Evolutionary conservation across 2,113 vertebrate species (phyloP).

Genomic region (Monarcha castaneiventris): DNA sequence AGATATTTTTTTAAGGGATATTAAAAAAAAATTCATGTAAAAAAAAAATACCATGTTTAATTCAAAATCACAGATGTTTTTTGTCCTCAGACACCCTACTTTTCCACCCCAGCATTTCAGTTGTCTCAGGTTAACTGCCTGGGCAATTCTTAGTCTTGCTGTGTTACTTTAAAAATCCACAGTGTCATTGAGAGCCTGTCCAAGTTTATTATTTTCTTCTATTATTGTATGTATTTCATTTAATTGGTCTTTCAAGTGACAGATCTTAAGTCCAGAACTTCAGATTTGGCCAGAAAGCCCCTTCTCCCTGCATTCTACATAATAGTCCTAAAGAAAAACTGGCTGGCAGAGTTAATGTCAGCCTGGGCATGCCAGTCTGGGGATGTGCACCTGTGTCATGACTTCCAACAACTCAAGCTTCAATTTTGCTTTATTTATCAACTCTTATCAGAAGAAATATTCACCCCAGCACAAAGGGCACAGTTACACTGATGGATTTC

Average conservation of each 20-base stretch:
- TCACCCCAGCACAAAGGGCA: background rate
- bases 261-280: background rate
- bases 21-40: background rate
- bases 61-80: background rate
- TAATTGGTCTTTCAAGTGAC: background rate
- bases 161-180: background rate
- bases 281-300: background rate
- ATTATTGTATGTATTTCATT: background rate
- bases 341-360: background rate
- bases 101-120: background rate
- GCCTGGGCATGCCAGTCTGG: too few species aligned
- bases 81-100: background rate
- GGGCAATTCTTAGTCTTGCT: background rate
- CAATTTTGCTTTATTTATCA: background rate
- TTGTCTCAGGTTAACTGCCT: background rate
- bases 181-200: background rate
- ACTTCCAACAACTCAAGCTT: background rate
- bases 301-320: background rate
- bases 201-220: background rate
- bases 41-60: background rate
- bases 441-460: background rate
- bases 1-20: background rate
- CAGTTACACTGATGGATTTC: background rate
- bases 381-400: rapidly evolving
- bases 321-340: background rate